phyloP scores from a whole-genome alignment of 2,888 invertebrate genomes.

The Stenotaenia linearis region DNA sequence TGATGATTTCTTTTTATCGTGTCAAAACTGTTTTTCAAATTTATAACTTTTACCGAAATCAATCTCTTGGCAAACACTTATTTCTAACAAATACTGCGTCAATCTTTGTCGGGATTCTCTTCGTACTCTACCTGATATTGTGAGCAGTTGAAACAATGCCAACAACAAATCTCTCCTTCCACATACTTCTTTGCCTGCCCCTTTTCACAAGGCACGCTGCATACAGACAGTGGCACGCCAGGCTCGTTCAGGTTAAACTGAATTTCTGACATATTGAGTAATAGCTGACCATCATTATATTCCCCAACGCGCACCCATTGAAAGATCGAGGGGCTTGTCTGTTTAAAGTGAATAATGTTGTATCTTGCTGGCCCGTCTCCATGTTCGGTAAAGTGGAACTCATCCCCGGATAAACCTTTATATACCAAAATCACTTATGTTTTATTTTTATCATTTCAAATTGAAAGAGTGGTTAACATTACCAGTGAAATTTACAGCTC shows the following conservation, averaged over 20 bases:
- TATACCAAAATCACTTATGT: constrained; percentile 10
- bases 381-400: constrained; percentile 80
- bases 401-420: constrained; percentile 78
- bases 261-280: constrained; percentile 72
- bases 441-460: not conserved
- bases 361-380: constrained; percentile 93
- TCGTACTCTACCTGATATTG: constrained; percentile 67
- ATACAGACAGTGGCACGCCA: constrained; percentile 79
- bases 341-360: constrained; percentile 92
- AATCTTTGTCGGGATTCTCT: too few relatives aligned
- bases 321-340: constrained; percentile 64
- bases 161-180: constrained; percentile 88
- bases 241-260: constrained; percentile 75
- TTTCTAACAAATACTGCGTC: not conserved
- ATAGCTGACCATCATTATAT: constrained; percentile 73
- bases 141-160: constrained; percentile 87
- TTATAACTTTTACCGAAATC: not conserved
- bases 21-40: not conserved
- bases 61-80: too few relatives aligned
- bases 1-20: too few relatives aligned
- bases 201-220: constrained; percentile 78
- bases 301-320: constrained; percentile 83
- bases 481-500: constrained; percentile 84
- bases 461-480: constrained; percentile 43
- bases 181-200: constrained; percentile 89